A percentile compares a stretch with the other conserved stretches of the same genome.
These are phyloP conservation scores for Eupithecia subfuscata DNA, from an alignment of 2,888 invertebrate genomes.

Conservation along the genomic window DNA sequence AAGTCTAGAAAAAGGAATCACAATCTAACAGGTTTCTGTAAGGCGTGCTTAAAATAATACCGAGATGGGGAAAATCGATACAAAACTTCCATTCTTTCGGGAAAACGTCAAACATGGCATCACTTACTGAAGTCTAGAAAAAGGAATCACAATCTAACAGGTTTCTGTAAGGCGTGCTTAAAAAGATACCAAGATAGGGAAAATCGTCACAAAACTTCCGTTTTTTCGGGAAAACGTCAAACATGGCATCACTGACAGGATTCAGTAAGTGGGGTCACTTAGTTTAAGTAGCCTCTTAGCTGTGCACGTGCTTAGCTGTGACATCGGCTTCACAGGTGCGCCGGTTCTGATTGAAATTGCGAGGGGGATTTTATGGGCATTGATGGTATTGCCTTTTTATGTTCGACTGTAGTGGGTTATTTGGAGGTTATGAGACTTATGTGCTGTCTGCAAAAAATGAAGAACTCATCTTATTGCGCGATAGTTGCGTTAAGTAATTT, in stretches of 20 bases:
- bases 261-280: conserved; percentile 79
- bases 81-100: not conserved
- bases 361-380: conserved; percentile 66
- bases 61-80: not conserved
- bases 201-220: not conserved
- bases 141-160: not conserved
- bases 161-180: not conserved
- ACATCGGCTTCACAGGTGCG: conserved; percentile 71
- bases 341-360: conserved; percentile 78
- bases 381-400: conserved; percentile 56
- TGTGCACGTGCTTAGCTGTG: conserved; percentile 70
- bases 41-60: not conserved
- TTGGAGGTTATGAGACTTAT: conserved; percentile 12
- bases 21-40: not conserved
- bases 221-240: conserved; percentile 4
- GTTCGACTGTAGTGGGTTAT: conserved; percentile 30
- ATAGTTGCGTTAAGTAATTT: not conserved
- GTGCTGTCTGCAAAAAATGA: not conserved
- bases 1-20: not conserved
- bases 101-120: conserved; percentile 4
- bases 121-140: too few relatives aligned
- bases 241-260: conserved; percentile 62
- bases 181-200: not conserved
- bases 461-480: not conserved
- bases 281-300: conserved; percentile 81